Conservation (phyloP, 2,888 invertebrate species). For the Amphipyra tragopoginis region DNA sequence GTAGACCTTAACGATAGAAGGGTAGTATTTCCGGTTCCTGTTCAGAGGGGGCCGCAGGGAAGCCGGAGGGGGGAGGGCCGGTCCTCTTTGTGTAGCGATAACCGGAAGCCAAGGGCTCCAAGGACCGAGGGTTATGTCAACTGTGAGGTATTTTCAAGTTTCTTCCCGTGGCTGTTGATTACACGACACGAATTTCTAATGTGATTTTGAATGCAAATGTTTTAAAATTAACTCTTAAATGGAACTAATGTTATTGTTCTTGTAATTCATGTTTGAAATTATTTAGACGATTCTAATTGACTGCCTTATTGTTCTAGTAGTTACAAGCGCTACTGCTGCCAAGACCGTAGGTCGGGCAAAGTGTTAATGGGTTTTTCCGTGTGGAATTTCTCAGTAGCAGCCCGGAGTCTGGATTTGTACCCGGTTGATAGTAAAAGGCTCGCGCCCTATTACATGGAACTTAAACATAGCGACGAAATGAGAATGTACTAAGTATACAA, state of each 20-base stretch:
- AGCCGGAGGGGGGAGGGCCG: constrained; percentile 71
- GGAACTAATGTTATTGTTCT: constrained; percentile 4
- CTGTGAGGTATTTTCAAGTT: constrained; percentile 86
- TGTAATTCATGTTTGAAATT: too few species aligned
- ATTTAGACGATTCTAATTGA: too few species aligned
- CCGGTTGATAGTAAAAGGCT: too few species aligned
- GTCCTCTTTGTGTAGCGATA: constrained; percentile 87
- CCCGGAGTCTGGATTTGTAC: too few species aligned
- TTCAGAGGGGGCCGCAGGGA: constrained; percentile 64
- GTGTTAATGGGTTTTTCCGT: too few species aligned
- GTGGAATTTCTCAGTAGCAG: too few species aligned
- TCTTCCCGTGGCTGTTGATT: constrained; percentile 82
- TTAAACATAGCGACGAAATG: too few species aligned
- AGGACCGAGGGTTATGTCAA: constrained; percentile 88
- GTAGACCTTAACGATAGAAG: constrained; percentile 88
- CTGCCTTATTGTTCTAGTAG: too few species aligned
- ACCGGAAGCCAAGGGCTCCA: constrained; percentile 88
- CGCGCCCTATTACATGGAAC: too few species aligned
- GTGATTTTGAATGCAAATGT: constrained; percentile 46
- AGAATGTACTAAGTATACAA: too few species aligned
- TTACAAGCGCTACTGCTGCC: too few species aligned
- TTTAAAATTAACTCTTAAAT: constrained; percentile 17
- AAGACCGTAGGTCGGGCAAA: too few species aligned
- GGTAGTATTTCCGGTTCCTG: constrained; percentile 88
- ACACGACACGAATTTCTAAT: constrained; percentile 66